Percentiles rank a stretch among this genome's conserved stretches.
Conservation (phyloP, 1,140 invertebrate genomes). For the Linepithema humile region DNA sequence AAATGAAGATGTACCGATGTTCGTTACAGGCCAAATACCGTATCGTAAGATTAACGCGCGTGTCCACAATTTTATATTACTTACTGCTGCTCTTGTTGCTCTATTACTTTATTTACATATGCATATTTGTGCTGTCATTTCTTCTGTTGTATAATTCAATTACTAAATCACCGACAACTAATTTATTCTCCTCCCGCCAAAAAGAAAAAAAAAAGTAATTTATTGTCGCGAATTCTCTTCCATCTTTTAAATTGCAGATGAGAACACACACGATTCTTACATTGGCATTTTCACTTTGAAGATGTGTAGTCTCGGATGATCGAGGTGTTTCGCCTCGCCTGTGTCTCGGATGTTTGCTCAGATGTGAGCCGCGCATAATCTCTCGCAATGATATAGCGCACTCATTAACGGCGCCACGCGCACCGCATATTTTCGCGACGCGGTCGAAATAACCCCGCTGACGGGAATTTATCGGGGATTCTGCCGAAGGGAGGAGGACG, state of each 20-base stretch:
- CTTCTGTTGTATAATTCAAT: neutral
- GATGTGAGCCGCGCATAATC: constrained; percentile 45
- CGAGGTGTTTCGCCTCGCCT: neutral
- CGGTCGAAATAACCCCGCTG: constrained; percentile 57
- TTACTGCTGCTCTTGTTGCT: neutral
- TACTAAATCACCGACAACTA: neutral
- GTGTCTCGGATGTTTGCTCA: constrained; percentile 38
- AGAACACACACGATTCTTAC: neutral
- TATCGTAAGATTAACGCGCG: too few species aligned
- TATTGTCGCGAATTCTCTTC: neutral
- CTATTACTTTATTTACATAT: neutral
- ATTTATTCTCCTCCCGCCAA: neutral
- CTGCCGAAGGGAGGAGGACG: neutral
- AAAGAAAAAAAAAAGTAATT: neutral
- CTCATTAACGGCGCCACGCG: constrained; percentile 53
- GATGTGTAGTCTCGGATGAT: neutral
- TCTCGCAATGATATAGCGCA: constrained; percentile 45
- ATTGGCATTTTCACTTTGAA: neutral
- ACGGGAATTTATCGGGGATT: constrained; percentile 67
- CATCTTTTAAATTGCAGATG: neutral
- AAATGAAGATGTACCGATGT: neutral
- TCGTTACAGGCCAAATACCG: neutral
- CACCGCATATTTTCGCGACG: constrained; percentile 64
- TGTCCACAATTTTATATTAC: too few species aligned
- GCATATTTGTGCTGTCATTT: neutral